Conservation (phyloP, 2,888 invertebrate genomes). For the Erannis defoliaria region DNA sequence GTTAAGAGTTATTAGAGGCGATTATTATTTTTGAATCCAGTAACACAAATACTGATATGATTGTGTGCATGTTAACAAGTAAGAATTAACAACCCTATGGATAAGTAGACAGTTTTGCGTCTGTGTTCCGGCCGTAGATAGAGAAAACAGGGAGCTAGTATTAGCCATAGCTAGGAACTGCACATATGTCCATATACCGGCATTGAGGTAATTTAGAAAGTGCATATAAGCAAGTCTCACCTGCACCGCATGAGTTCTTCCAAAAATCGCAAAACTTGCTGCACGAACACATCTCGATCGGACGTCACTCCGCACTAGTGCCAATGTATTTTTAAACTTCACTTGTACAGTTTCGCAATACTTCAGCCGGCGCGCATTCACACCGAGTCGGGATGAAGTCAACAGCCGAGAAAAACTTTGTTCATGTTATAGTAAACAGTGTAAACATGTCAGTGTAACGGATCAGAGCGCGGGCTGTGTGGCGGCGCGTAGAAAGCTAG, state of each 20-base stretch:
- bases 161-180: slow-evolving; percentile 15
- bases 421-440: slow-evolving; percentile 65
- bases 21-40: no score
- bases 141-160: slow-evolving; percentile 59
- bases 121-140: no score
- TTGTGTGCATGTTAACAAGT: neutral
- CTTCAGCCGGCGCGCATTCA: slow-evolving; percentile 75
- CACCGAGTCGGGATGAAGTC: slow-evolving; percentile 66
- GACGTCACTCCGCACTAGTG: slow-evolving; percentile 78
- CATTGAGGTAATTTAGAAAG: slow-evolving; percentile 57
- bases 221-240: slow-evolving; percentile 63
- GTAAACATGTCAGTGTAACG: slow-evolving; percentile 74
- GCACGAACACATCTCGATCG: slow-evolving; percentile 80
- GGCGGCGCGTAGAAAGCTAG: slow-evolving; percentile 77
- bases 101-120: no score
- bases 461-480: slow-evolving; percentile 64
- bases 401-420: slow-evolving; percentile 68
- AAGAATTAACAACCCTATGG: neutral
- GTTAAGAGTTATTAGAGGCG: neutral
- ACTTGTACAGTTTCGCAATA: slow-evolving; percentile 84
- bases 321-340: slow-evolving; percentile 86
- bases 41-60: no score
- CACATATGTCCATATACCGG: slow-evolving; percentile 11
- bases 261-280: slow-evolving; percentile 84
- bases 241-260: slow-evolving; percentile 83